Conservation (phyloP, 2,113 vertebrate genomes). For the Rhineura floridana region DNA sequence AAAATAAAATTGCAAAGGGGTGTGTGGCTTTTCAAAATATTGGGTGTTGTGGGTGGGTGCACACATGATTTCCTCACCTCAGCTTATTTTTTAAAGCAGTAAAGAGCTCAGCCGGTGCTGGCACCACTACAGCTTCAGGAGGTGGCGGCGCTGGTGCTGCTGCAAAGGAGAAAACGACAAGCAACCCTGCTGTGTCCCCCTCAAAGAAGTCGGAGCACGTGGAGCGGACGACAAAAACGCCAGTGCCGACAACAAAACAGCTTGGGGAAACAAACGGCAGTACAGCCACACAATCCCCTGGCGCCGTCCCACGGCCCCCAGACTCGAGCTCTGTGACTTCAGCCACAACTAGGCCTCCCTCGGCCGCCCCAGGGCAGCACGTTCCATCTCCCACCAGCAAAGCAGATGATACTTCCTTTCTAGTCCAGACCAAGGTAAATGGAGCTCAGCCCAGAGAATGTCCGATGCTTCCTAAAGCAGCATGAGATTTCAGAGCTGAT, state of each 20-base stretch:
- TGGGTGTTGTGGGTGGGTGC: background rate
- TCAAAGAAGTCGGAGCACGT: background rate
- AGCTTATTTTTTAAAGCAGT: background rate
- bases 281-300: accelerated
- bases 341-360: too few species aligned
- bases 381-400: too few species aligned
- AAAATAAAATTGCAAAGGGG: background rate
- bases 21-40: background rate
- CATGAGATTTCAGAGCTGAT: too few species aligned
- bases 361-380: accelerated
- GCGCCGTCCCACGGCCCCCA: accelerated
- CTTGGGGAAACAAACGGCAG: background rate
- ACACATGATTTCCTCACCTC: background rate
- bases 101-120: accelerated
- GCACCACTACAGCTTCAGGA: too few species aligned
- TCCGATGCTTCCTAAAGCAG: background rate
- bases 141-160: accelerated
- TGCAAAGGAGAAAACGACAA: background rate
- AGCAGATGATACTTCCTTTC: accelerated
- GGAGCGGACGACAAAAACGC: accelerated
- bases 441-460: background rate
- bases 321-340: too few species aligned
- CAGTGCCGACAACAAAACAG: background rate
- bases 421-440: background rate
- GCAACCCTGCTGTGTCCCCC: accelerated